Percentiles rank a stretch among this genome's conserved stretches.
phyloP scores from a whole-genome alignment of 37 sponge, comb jelly and placozoan species.

The Ephydatia muelleri region DNA sequence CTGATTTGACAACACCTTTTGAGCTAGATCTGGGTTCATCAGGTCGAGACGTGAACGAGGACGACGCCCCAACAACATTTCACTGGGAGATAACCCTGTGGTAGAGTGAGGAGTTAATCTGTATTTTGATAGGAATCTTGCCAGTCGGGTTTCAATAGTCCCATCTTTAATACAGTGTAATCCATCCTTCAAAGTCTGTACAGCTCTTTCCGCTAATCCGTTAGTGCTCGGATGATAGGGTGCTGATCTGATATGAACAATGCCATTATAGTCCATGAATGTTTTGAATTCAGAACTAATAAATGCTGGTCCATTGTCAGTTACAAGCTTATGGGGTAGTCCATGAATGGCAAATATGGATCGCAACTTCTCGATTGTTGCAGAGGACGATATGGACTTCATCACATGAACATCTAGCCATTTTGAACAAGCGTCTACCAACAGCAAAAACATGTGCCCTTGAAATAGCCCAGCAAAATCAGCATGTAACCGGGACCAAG shows the following conservation, averaged over 20 bases:
- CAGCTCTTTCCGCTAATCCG: constrained; percentile 51
- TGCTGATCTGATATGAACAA: constrained; percentile 5
- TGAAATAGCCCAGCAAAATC: constrained; percentile 22
- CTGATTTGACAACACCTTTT: too few species aligned
- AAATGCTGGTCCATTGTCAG: constrained; percentile 31
- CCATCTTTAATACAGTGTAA: background rate
- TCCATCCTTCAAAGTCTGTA: constrained; percentile 40
- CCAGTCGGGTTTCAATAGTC: constrained; percentile 9
- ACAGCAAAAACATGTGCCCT: background rate
- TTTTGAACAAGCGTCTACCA: constrained; percentile 14
- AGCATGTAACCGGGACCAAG: constrained; percentile 20
- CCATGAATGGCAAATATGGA: constrained; percentile 21
- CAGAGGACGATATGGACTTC: constrained; percentile 7
- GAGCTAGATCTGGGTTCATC: background rate
- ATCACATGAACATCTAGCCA: constrained; percentile 19
- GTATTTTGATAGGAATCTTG: constrained; percentile 19
- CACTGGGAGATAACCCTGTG: constrained; percentile 12
- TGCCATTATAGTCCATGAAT: constrained; percentile 12
- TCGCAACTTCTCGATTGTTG: constrained; percentile 18
- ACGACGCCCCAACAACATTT: constrained; percentile 7
- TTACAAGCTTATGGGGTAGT: constrained; percentile 14
- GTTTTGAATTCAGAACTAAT: constrained; percentile 6
- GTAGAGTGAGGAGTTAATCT: constrained; percentile 18
- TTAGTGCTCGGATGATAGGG: constrained; percentile 37
- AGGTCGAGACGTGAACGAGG: constrained; percentile 14